These are phyloP conservation scores for Hermatobates lingyangjiaoensis DNA, from an alignment of 1,140 invertebrate genomes.

Conservation along the genomic window DNA sequence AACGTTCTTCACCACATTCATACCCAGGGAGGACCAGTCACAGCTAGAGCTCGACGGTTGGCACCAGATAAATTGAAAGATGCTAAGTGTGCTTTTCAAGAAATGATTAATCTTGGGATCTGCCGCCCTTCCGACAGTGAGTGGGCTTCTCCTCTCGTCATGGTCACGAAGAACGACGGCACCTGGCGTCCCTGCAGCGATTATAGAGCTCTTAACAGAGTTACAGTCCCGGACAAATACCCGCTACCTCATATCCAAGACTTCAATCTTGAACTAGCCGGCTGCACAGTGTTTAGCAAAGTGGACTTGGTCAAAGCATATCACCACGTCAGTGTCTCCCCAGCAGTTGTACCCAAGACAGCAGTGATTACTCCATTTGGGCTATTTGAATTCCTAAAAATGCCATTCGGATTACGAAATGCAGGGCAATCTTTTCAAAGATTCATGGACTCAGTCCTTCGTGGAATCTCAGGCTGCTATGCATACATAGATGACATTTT, in stretches of 20 bases:
- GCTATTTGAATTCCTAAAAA: constrained; percentile 21
- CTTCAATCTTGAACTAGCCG: constrained; percentile 5
- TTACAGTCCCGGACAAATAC: constrained; percentile 23
- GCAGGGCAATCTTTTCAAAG: constrained; percentile 10
- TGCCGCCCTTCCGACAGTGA: constrained; percentile 17
- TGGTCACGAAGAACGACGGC: constrained; percentile 24
- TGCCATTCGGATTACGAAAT: constrained; percentile 16
- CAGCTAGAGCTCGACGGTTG: constrained; percentile 20
- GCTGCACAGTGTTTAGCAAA: constrained; percentile 7
- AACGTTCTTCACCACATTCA: constrained; percentile 15
- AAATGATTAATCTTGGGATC: constrained; percentile 18
- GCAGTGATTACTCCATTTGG: not conserved
- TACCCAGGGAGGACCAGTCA: constrained; percentile 22
- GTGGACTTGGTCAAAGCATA: not conserved
- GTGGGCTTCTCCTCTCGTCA: constrained; percentile 26
- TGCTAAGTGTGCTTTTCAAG: constrained; percentile 18
- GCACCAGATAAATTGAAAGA: constrained; percentile 16
- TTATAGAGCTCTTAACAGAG: constrained; percentile 26
- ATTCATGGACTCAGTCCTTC: constrained; percentile 7
- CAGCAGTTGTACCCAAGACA: not conserved
- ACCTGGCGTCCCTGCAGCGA: constrained; percentile 26
- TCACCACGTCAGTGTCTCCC: not conserved
- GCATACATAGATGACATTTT: constrained; percentile 34
- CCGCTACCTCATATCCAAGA: constrained; percentile 17
- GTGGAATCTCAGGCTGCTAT: constrained; percentile 21